A percentile compares a stretch with the other conserved stretches of the same genome.
Conservation (phyloP, 2,888 invertebrate species). For the Callyntrura sp. region DNA sequence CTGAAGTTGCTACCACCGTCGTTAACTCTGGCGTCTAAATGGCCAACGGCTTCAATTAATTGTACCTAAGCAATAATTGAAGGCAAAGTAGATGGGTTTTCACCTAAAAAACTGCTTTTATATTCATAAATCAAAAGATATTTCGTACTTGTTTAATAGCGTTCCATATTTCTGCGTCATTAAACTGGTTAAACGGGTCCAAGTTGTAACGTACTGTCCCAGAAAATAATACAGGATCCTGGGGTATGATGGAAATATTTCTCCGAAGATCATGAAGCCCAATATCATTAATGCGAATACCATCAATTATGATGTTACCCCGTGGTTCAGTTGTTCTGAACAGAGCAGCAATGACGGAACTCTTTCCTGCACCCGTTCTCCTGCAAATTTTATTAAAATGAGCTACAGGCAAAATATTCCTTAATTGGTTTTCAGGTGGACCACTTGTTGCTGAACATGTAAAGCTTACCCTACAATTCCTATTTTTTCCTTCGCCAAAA, state of each 20-base stretch:
- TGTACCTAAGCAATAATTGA: constrained; percentile 87
- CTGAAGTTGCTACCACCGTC: constrained; percentile 84
- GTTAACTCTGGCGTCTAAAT: constrained; percentile 89
- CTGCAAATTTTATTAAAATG: no score
- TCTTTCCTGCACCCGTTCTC: constrained; percentile 96
- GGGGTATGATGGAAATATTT: constrained; percentile 96
- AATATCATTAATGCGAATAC: constrained; percentile 86
- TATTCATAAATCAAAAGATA: no score
- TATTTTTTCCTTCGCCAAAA: constrained; percentile 83
- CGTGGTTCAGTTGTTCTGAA: constrained; percentile 96
- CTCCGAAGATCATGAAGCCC: constrained; percentile 89
- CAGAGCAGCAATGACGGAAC: constrained; percentile 93
- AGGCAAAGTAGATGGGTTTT: no score
- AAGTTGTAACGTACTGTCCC: constrained; percentile 95
- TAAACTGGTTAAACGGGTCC: constrained; percentile 94
- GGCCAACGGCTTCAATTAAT: constrained; percentile 87
- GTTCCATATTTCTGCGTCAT: constrained; percentile 93
- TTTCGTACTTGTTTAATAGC: constrained; percentile 91
- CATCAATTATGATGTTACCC: constrained; percentile 94
- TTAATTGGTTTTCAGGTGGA: no score
- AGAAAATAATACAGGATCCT: constrained; percentile 93
- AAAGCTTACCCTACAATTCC: constrained; percentile 84
- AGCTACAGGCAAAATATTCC: no score
- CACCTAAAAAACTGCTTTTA: no score
- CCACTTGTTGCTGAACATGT: no score